Conservation (phyloP, 2,888 invertebrate genomes). For the Schizotus pectinicornis region DNA sequence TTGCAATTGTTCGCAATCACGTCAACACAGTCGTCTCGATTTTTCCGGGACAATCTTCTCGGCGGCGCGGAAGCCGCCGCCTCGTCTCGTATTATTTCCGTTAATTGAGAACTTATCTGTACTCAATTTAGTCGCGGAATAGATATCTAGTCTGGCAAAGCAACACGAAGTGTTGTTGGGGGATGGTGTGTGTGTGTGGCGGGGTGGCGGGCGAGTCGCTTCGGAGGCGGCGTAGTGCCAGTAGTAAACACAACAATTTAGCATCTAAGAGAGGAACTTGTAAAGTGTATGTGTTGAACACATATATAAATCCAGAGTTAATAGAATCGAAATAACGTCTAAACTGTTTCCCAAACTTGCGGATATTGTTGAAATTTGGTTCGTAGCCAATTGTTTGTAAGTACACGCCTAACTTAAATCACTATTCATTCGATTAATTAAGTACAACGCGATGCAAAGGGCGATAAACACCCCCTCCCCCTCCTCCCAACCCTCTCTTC, state of each 20-base stretch:
- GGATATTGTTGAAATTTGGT: conserved; percentile 57
- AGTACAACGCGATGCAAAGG: conserved; percentile 29
- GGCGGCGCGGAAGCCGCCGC: conserved; percentile 9
- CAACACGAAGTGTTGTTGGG: not conserved
- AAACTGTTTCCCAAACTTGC: conserved; percentile 49
- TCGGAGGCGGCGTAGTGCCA: conserved; percentile 10
- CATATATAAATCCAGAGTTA: conserved; percentile 55
- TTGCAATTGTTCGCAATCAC: too few relatives aligned
- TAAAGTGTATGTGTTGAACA: conserved; percentile 46
- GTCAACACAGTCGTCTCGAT: too few relatives aligned
- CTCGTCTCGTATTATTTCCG: conserved; percentile 29
- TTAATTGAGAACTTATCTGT: conserved; percentile 33
- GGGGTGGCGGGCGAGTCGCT: conserved; percentile 1
- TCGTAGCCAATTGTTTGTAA: conserved; percentile 57
- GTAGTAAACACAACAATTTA: conserved; percentile 38
- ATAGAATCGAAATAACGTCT: conserved; percentile 56
- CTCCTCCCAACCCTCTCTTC: too few relatives aligned
- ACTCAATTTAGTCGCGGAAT: conserved; percentile 31
- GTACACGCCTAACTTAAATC: conserved; percentile 56
- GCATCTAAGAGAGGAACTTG: conserved; percentile 39
- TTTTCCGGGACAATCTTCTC: not conserved
- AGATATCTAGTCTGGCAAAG: conserved; percentile 21
- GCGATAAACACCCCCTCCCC: too few relatives aligned
- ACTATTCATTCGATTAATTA: conserved; percentile 57
- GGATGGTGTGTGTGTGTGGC: not conserved